phyloP scores from a whole-genome alignment of 2,888 invertebrate genomes.

The Sinelater perroti region DNA sequence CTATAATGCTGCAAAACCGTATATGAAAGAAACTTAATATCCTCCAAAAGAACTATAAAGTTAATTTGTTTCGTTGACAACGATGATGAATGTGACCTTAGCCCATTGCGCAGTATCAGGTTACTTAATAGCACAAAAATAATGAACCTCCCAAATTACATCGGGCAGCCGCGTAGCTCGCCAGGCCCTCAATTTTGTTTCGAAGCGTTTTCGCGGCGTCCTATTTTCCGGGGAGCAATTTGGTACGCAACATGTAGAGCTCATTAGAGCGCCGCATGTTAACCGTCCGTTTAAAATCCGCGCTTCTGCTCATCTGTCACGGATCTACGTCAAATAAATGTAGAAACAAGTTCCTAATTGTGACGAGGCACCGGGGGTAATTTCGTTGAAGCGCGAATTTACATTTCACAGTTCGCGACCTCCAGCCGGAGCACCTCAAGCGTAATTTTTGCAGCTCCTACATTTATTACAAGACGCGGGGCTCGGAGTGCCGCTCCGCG shows the following conservation, averaged over 20 bases:
- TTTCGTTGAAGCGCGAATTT: constrained; percentile 38
- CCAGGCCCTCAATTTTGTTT: constrained; percentile 11
- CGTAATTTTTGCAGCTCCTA: constrained; percentile 34
- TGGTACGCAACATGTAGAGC: constrained; percentile 24
- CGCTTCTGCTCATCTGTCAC: constrained; percentile 36
- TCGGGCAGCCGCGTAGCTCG: no score
- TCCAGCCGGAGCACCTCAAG: constrained; percentile 33
- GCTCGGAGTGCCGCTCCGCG: constrained; percentile 5
- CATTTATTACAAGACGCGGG: constrained; percentile 30
- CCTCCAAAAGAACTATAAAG: no score
- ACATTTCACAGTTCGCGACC: constrained; percentile 39
- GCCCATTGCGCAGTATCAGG: no score
- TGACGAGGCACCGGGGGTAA: constrained; percentile 36
- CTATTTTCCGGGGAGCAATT: constrained; percentile 19
- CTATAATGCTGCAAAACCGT: no score
- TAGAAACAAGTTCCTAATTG: constrained; percentile 39
- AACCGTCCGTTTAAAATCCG: constrained; percentile 32
- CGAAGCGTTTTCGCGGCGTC: constrained; percentile 6
- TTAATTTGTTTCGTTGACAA: no score
- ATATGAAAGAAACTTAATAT: no score
- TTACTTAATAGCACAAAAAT: no score
- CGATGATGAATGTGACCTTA: no score
- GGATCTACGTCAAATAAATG: constrained; percentile 32
- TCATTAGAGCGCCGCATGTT: constrained; percentile 26
- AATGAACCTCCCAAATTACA: no score